Conservation (phyloP, 1,140 invertebrate species). For the Drusus annulatus region DNA sequence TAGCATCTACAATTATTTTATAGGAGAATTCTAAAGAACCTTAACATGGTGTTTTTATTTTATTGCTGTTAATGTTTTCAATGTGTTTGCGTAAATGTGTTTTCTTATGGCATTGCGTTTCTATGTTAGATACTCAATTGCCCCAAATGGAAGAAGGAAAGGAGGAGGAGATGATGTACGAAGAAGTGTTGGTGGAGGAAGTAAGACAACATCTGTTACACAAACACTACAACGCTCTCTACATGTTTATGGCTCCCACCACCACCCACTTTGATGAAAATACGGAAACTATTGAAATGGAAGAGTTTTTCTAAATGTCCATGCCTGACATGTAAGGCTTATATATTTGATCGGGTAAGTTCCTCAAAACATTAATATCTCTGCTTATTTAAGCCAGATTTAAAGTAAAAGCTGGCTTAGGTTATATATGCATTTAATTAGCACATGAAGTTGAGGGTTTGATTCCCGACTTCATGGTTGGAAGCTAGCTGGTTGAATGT, state of each 20-base stretch:
- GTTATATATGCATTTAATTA: too few relatives aligned
- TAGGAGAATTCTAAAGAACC: too few relatives aligned
- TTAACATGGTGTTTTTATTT: too few relatives aligned
- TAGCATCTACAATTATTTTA: too few relatives aligned
- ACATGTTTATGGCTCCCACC: conserved; percentile 1
- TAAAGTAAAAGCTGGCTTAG: too few relatives aligned
- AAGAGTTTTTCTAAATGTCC: conserved; percentile 15
- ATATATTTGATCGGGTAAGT: conserved; percentile 15
- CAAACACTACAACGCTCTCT: neutral
- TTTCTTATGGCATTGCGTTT: conserved; percentile 20
- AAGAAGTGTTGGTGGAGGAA: conserved; percentile 7
- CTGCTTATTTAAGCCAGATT: too few relatives aligned
- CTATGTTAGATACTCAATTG: conserved; percentile 19
- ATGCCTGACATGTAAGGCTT: conserved; percentile 9
- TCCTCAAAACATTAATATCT: neutral
- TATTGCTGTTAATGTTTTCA: too few relatives aligned
- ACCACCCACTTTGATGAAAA: neutral
- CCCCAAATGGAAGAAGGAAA: conserved; percentile 6
- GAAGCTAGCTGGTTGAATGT: too few relatives aligned
- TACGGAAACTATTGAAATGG: conserved; percentile 20
- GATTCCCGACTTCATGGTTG: too few relatives aligned
- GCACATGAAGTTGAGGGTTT: too few relatives aligned
- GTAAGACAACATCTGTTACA: neutral
- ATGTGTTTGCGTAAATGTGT: too few relatives aligned
- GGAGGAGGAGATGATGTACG: neutral